Evolutionary conservation across 2,113 vertebrate genomes (phyloP).

Genomic region (Noctilio leporinus): DNA sequence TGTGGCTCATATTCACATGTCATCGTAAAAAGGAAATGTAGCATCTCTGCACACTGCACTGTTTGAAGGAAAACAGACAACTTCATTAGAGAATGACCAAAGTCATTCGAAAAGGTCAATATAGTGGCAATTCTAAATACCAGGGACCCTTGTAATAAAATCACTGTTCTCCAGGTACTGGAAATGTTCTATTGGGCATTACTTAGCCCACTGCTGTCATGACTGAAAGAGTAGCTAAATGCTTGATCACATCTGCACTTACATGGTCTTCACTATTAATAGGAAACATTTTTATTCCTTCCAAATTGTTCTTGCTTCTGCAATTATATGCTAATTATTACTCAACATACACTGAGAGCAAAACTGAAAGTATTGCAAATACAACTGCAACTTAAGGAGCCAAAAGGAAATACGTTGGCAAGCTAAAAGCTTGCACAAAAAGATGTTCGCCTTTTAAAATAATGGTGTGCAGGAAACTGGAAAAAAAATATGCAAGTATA

Average conservation of each 20-base stretch:
- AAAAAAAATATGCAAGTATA: slow-evolving; percentile 12
- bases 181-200: background rate
- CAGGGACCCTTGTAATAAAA: background rate
- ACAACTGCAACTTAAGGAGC: slow-evolving; percentile 30
- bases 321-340: slow-evolving; percentile 33
- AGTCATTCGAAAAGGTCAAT: background rate
- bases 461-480: background rate
- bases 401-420: slow-evolving; percentile 34
- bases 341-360: background rate
- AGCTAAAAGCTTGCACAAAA: slow-evolving; percentile 40
- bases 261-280: background rate
- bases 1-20: background rate
- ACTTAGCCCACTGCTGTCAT: background rate
- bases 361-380: slow-evolving; percentile 38
- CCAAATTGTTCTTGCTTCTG: slow-evolving; percentile 30
- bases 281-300: slow-evolving; percentile 44
- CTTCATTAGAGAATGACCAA: background rate
- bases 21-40: background rate
- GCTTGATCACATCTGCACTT: slow-evolving; percentile 21
- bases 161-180: background rate
- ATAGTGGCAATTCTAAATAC: slow-evolving; percentile 22
- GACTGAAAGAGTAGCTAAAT: background rate
- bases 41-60: background rate
- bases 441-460: slow-evolving; percentile 58
- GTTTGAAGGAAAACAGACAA: background rate